phyloP scores from a whole-genome alignment of 2,797 vertebrate species.

The Chaetophractus vellerosus region DNA sequence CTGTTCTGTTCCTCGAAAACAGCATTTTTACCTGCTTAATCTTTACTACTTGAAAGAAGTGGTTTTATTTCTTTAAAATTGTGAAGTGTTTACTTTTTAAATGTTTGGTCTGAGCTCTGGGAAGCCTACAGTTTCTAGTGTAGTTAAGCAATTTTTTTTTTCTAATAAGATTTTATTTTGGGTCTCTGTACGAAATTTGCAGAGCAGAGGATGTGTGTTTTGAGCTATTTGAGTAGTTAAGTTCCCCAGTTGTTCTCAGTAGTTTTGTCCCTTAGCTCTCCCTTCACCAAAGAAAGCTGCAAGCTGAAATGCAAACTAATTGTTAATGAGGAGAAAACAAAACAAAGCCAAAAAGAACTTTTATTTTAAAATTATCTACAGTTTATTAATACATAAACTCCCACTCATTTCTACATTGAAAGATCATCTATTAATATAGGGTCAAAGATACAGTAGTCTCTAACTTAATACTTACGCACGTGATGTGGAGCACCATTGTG shows the following conservation, averaged over 20 bases:
- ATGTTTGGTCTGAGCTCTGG: slow-evolving; percentile 49
- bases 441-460: background rate
- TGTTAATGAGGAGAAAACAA: slow-evolving; percentile 51
- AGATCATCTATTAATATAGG: background rate
- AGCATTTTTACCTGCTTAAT: slow-evolving; percentile 69
- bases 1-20: background rate
- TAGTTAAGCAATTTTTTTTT: background rate
- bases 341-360: slow-evolving; percentile 42
- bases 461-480: background rate
- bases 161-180: background rate
- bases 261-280: slow-evolving; percentile 43
- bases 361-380: slow-evolving; percentile 30
- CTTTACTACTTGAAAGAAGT: slow-evolving; percentile 67
- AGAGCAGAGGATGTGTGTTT: slow-evolving; percentile 30
- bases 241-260: background rate
- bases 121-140: slow-evolving; percentile 60
- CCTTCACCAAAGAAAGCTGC: slow-evolving; percentile 55
- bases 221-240: background rate
- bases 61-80: slow-evolving; percentile 79
- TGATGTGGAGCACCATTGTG: background rate
- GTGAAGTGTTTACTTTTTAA: slow-evolving; percentile 77
- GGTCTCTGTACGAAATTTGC: slow-evolving; percentile 41
- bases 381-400: slow-evolving; percentile 4
- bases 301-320: slow-evolving; percentile 65
- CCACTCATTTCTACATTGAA: background rate